Conservation (phyloP, 2,888 invertebrate species). For the Rhamnusium bicolor region DNA sequence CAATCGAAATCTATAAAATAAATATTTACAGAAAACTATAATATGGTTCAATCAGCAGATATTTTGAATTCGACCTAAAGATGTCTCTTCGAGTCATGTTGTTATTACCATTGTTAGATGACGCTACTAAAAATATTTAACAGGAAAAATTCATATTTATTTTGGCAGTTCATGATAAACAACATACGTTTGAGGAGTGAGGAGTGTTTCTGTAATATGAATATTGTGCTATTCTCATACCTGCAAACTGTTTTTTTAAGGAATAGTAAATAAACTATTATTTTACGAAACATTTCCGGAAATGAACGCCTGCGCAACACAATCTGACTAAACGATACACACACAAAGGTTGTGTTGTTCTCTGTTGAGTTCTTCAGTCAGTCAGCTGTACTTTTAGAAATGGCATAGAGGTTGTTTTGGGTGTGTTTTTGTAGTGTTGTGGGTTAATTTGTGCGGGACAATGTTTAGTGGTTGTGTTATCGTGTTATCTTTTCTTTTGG, state of each 20-base stretch:
- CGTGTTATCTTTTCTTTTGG: conserved; percentile 79
- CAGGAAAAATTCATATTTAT: no score
- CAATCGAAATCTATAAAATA: no score
- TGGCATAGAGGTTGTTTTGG: conserved; percentile 48
- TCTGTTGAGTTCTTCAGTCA: conserved; percentile 40
- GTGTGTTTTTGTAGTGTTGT: conserved; percentile 50
- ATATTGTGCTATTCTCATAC: neutral
- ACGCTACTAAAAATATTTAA: neutral
- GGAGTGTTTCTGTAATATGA: neutral
- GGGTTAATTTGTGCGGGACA: conserved; percentile 48
- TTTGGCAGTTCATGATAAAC: neutral
- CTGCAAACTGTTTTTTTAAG: neutral
- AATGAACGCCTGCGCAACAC: conserved; percentile 29
- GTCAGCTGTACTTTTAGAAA: conserved; percentile 47
- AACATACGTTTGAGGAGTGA: neutral
- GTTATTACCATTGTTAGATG: neutral
- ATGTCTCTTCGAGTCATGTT: no score
- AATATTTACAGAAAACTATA: no score
- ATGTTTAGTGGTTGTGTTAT: conserved; percentile 68
- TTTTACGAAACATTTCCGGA: conserved; percentile 8
- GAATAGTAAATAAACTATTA: neutral
- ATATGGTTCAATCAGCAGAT: no score
- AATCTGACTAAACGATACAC: conserved; percentile 29
- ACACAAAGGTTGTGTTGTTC: conserved; percentile 38
- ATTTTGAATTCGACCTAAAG: no score